Evolutionary conservation across 2,797 vertebrate species (phyloP).

Genomic region (Galagoides demidoff): DNA sequence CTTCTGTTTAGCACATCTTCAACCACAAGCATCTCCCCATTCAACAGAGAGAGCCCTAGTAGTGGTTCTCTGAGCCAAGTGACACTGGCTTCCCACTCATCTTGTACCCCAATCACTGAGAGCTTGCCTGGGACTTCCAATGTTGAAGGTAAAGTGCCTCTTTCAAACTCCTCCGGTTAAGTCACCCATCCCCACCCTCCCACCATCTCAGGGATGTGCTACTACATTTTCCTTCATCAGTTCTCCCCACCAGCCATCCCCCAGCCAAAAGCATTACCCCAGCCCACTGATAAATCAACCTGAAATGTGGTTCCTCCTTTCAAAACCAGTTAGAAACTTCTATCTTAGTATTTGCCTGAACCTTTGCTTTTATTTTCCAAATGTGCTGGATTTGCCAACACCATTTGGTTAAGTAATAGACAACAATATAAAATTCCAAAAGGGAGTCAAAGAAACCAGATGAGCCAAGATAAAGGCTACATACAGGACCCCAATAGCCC

Average conservation of each 20-base stretch:
- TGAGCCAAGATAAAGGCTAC: not conserved
- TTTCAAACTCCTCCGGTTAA: not conserved
- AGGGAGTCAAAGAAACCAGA: constrained; percentile 30
- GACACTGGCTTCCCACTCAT: not conserved
- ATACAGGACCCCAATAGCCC: not conserved
- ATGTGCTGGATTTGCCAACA: constrained; percentile 52
- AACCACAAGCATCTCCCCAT: not conserved
- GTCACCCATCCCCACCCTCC: not conserved
- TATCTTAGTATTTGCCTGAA: constrained; percentile 25
- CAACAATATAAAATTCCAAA: constrained; percentile 4
- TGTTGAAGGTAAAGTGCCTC: not conserved
- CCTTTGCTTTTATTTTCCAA: constrained; percentile 62
- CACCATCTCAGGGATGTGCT: not conserved
- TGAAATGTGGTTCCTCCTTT: constrained; percentile 33
- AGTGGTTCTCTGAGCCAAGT: not conserved
- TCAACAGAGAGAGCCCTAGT: not conserved
- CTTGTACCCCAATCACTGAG: not conserved
- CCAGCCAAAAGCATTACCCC: not conserved
- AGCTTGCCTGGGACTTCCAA: not conserved
- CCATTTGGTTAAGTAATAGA: constrained; percentile 35
- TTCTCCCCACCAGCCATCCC: not conserved
- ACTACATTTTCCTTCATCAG: not conserved
- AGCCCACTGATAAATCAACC: constrained; percentile 37
- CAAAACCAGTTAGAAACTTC: constrained; percentile 38
- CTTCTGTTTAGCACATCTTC: not conserved